Evolutionary conservation across 2,888 invertebrate genomes (phyloP).

Genomic region (Rhingia campestris): DNA sequence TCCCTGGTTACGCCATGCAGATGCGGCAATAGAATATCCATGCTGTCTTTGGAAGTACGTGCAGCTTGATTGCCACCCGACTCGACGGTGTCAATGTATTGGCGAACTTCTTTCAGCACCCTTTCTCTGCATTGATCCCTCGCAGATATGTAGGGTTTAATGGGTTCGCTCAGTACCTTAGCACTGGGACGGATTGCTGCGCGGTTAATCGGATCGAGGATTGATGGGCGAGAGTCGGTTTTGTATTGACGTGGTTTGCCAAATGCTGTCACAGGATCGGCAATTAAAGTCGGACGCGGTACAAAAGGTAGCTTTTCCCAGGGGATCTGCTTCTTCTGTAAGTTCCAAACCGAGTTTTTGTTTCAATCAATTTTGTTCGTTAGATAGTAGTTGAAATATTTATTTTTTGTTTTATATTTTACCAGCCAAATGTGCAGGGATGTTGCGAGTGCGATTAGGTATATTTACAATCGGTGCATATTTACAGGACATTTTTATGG

Average conservation of each 20-base stretch:
- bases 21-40: constrained; percentile 87
- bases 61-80: constrained; percentile 84
- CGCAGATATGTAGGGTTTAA: constrained; percentile 87
- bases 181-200: constrained; percentile 87
- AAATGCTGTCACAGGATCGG: constrained; percentile 93
- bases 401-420: constrained; percentile 21
- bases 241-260: constrained; percentile 85
- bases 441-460: constrained; percentile 39
- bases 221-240: constrained; percentile 76
- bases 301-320: constrained; percentile 95
- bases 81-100: constrained; percentile 85
- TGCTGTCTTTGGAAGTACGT: constrained; percentile 85
- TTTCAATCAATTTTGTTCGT: constrained; percentile 41
- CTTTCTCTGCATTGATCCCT: constrained; percentile 87
- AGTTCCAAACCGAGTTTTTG: constrained; percentile 77
- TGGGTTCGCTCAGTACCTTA: constrained; percentile 85
- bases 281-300: constrained; percentile 92
- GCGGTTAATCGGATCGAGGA: constrained; percentile 84
- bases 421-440: constrained; percentile 50
- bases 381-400: constrained; percentile 6
- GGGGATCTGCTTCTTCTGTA: constrained; percentile 86
- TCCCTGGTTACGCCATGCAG: constrained; percentile 83
- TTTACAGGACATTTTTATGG: constrained; percentile 13
- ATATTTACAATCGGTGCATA: constrained; percentile 51
- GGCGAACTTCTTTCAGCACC: constrained; percentile 85